Base-by-base conservation (phyloP, 1,140 invertebrate species). In the Lucilia cuprina region DNA sequence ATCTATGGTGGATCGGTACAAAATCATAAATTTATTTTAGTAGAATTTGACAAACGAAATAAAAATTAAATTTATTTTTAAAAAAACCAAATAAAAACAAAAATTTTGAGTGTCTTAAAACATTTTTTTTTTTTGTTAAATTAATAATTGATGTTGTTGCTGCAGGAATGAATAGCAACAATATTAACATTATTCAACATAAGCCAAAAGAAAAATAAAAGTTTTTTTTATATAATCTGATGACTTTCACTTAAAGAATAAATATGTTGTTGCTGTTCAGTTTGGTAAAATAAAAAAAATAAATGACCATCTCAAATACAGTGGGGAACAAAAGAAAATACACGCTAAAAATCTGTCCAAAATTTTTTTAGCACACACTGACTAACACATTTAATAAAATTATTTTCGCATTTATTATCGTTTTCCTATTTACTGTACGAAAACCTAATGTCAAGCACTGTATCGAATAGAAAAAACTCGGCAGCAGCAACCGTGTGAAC, bases 171-270 rank as follows among this genome's bases (percentile, higher is more conserved):
- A 14, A n/a, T n/a, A 55, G 50, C 50, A 55, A n/a, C 50, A 41
- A 41, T 10, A 41, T 41, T 41, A 41, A 41, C 41, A 41, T 2
- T 41, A 41, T 41, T 41, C 14, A 60, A n/a, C 65, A 21, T 70
- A 8, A n/a, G 50, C 50, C 65, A 5, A 70, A 70, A 3, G 21
- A 70, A 70, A 70, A 70, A 25, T 25, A 70, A 70, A 70, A 25
- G 4, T 70, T 70, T n/a, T 7, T 60, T 60, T 60, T 21, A 70
- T 70, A 21, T 70, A 19, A 70, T 21, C n/a, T 9, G 50, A 17
- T 60, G 65, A 70, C 65, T 70, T 70, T 70, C 65, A 70, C n/a
- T 70, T 25, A 7, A 60, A 60, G 55, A 60, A n/a, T 60, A 60
- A n/a, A 17, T n/a, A n/a, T 60, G 55, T 60, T 60, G 55, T 17